Base-by-base conservation (phyloP, 2,888 invertebrate genomes). In the Drosophila meridionalis region DNA sequence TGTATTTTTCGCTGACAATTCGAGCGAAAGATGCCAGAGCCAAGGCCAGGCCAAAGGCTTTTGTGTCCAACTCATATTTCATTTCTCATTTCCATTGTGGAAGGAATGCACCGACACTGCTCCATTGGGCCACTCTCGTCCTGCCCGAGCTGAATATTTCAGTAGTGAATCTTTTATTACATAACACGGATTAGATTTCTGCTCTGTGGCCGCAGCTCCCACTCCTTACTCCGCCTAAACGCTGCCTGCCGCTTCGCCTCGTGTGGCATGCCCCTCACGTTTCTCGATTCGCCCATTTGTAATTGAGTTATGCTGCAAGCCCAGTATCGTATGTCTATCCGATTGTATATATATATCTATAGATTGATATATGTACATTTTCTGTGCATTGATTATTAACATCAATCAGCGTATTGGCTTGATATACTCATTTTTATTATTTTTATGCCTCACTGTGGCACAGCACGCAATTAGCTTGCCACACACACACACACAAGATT, bases 131-230 rank as follows among this genome's bases (percentile, higher is more conserved):
- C 42, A 38, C 61, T 55, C 55, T 42, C 20, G 32, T 42, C 76
- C 87, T 85, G 4, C 2, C 28, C 26, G 3, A 7, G 77, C 73
- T 89, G 65, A 85, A 85, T 89, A 89, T 87, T 89, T 87, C 65
- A 87, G 82, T 50, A 67, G 70, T 76, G 78, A 76, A 70, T 86
- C 82, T 83, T 90, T 88, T 83, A 86, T 86, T 76, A 85, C 71
- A 77, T 82, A 80, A 83, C 82, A 86, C 69, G 73, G 72, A 69
- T 86, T 83, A 76, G 78, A 73, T 64, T 61, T 63, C 28, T 28
- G 40, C 30, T 26, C 40, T 30, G 56, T 48, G 48, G 56, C 8
- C 40, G 14, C 0, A 5, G 14, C 34, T 14, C 26, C 8, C 40
- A 32, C 48, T 38, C 52, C n/a, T 0, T 57, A 53, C 45, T 40